Evolutionary conservation across 2,888 invertebrate species (phyloP).

Genomic region (Acrobasis repandana): DNA sequence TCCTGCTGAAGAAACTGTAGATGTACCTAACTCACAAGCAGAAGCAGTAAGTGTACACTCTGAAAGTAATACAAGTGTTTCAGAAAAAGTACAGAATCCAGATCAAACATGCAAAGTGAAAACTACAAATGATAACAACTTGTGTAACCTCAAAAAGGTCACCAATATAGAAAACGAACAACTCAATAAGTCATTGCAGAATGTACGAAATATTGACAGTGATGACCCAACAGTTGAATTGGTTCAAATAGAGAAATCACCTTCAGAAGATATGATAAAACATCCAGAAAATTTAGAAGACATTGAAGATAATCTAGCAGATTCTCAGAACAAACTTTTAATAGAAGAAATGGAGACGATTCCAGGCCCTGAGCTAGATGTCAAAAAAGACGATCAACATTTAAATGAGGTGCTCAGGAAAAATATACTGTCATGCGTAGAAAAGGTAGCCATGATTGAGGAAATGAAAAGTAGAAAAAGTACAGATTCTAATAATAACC

Average conservation of each 20-base stretch:
- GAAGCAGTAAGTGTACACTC: constrained; percentile 36
- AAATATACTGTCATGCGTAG: constrained; percentile 73
- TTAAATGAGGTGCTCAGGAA: constrained; percentile 65
- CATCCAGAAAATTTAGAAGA: constrained; percentile 29
- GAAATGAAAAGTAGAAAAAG: constrained; percentile 66
- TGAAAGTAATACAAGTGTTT: constrained; percentile 36
- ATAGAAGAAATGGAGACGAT: constrained; percentile 51
- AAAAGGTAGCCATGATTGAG: constrained; percentile 73
- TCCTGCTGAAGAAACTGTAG: constrained; percentile 49
- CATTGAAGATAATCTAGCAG: constrained; percentile 32
- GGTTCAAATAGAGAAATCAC: constrained; percentile 36
- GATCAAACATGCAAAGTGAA: constrained; percentile 50
- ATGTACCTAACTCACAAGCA: constrained; percentile 34
- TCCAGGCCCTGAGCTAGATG: constrained; percentile 39
- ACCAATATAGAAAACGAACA: constrained; percentile 77
- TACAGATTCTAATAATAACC: constrained; percentile 45
- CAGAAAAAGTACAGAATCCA: constrained; percentile 32
- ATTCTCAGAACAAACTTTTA: constrained; percentile 37
- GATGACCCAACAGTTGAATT: constrained; percentile 38
- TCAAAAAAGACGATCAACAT: constrained; percentile 55
- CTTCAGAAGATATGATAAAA: constrained; percentile 24
- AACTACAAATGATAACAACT: constrained; percentile 47
- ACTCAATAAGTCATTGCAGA: constrained; percentile 65
- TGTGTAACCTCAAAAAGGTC: constrained; percentile 66
- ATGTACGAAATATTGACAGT: constrained; percentile 48